Evolutionary conservation across 2,113 vertebrate species (phyloP), one percentile per base, ranked within the genome.

Genomic region (Saguinus imperator): DNA sequence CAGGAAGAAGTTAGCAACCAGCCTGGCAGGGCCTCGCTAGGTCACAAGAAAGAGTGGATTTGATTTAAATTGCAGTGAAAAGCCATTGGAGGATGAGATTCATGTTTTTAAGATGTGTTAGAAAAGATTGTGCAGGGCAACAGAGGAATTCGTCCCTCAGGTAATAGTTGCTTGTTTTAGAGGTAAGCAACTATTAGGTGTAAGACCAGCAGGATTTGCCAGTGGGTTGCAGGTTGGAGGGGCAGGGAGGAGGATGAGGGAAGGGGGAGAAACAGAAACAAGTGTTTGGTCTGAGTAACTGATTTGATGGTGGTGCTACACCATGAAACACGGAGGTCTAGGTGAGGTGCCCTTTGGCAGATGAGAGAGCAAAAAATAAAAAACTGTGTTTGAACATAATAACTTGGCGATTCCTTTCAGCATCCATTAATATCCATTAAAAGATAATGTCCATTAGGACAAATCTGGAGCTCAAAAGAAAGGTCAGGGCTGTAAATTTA

Each of bases 381-480:
- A 79, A n/a, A 40, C 87, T 80, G 14, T 35, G 5, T 70, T 43
- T 37, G 40, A 40, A 21, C 37, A 27, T 77, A 82, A 45, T 91
- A 80, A 83, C 55, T 48, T 68, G 64, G 32, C 48, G 32, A 82
- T 93, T 94, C 88, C 85, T 91, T 94, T 93, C 93, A 37, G 79
- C 52, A 76, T 50, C 68, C 68, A 80, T 94, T 92, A 97, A 97
- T 95, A 95, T 89, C 83, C 90, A 87, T 91, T 91, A 89, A 88
- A 87, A 55, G 66, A 23, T 94, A 68, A 81, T 88, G 35, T 70
- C 91, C 85, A 83, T 94, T 95, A 85, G 86, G 52, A 66, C 35
- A 72, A 89, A 64, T 75, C 52, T 80, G 68, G 94, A 76, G 52
- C 96, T 66, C 93, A 87, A 23, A 91, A 25, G 75, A 95, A 96